phyloP scores from a whole-genome alignment of 2,888 invertebrate genomes.

The Parnassius orleans region DNA sequence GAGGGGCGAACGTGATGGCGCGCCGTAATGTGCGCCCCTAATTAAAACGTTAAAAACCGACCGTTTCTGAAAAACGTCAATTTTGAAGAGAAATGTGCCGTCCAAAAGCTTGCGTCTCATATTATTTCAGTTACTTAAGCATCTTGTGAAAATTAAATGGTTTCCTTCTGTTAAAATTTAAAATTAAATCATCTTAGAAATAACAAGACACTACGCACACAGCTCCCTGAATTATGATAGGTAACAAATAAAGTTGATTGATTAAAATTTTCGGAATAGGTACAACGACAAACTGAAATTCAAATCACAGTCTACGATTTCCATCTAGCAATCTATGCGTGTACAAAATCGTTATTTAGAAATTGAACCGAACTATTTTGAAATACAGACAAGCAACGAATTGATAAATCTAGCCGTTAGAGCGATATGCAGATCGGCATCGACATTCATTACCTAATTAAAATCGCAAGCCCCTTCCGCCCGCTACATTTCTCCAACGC shows the following conservation, averaged over 20 bases:
- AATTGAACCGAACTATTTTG: slow-evolving; percentile 59
- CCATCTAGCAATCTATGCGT: slow-evolving; percentile 37
- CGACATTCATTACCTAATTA: slow-evolving; percentile 82
- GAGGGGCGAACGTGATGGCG: slow-evolving; percentile 78
- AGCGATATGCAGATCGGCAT: slow-evolving; percentile 80
- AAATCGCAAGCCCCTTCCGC: slow-evolving; percentile 80
- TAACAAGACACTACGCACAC: slow-evolving; percentile 7
- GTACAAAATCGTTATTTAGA: slow-evolving; percentile 51
- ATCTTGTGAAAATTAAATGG: slow-evolving; percentile 47
- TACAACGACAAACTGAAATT: slow-evolving; percentile 16
- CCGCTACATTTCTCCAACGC: slow-evolving; percentile 80
- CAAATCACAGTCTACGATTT: slow-evolving; percentile 25
- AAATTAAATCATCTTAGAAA: background rate
- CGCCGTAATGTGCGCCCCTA: slow-evolving; percentile 80
- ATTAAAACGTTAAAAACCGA: slow-evolving; percentile 81
- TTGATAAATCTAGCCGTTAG: slow-evolving; percentile 78
- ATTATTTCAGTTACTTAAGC: slow-evolving; percentile 70
- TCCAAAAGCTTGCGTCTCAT: slow-evolving; percentile 73
- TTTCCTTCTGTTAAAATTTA: background rate
- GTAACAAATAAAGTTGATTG: slow-evolving; percentile 8
- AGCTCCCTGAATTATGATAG: slow-evolving; percentile 1
- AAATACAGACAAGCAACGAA: slow-evolving; percentile 65
- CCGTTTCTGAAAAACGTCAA: slow-evolving; percentile 79
- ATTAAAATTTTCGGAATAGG: slow-evolving; percentile 2
- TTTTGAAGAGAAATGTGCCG: slow-evolving; percentile 80